phyloP scores from a whole-genome alignment of 2,888 invertebrate species.

The Drosophila macrospina region DNA sequence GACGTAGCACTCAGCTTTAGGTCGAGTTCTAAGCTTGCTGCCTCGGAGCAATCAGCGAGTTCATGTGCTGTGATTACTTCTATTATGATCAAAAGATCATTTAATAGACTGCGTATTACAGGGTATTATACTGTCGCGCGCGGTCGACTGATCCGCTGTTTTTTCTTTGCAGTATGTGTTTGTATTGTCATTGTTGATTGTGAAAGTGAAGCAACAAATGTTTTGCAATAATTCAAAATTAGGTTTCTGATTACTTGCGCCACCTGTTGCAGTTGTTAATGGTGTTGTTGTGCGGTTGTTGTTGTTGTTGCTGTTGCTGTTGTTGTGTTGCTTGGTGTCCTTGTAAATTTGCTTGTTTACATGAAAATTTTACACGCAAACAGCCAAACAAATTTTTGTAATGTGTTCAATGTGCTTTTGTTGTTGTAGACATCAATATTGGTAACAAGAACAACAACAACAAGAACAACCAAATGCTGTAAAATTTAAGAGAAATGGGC shows the following conservation, averaged over 20 bases:
- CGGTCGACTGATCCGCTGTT: too few relatives aligned
- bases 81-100: too few relatives aligned
- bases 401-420: slow-evolving; percentile 36
- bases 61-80: too few relatives aligned
- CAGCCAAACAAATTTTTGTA: slow-evolving; percentile 50
- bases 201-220: slow-evolving; percentile 24
- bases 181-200: background rate
- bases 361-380: slow-evolving; percentile 65
- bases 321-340: slow-evolving; percentile 31
- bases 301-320: slow-evolving; percentile 22
- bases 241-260: slow-evolving; percentile 17
- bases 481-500: slow-evolving; percentile 22
- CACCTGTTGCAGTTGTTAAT: slow-evolving; percentile 53
- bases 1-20: too few relatives aligned
- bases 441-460: slow-evolving; percentile 6
- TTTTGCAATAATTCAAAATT: slow-evolving; percentile 44
- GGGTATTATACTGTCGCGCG: too few relatives aligned
- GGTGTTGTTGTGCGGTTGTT: slow-evolving; percentile 14
- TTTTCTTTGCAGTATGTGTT: slow-evolving; percentile 10
- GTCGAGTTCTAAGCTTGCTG: too few relatives aligned
- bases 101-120: too few relatives aligned
- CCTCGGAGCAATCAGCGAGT: too few relatives aligned
- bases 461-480: background rate
- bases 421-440: slow-evolving; percentile 34
- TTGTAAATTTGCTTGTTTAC: slow-evolving; percentile 72